Evolutionary conservation across 2,113 vertebrate species (phyloP).

Genomic region (Clinocottus analis): DNA sequence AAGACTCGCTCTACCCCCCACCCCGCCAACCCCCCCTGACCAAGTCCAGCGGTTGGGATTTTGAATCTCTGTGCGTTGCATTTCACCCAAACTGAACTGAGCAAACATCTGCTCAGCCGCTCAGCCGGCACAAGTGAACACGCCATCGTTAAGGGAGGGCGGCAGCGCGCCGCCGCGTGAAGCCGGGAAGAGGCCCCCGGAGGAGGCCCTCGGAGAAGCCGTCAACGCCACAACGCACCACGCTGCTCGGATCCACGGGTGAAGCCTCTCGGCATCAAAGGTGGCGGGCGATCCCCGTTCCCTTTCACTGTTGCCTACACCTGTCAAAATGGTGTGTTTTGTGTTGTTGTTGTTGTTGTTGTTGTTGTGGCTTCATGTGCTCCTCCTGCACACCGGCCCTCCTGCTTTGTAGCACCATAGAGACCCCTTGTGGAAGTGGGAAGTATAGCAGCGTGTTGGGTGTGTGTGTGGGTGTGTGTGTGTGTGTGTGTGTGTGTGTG

Average conservation of each 20-base stretch:
- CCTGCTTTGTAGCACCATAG: conserved; percentile 64
- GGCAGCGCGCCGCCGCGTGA: no score
- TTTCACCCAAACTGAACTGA: conserved; percentile 40
- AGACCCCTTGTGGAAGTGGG: conserved; percentile 75
- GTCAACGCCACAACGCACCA: conserved; percentile 47
- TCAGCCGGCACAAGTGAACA: conserved; percentile 51
- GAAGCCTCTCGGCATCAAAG: conserved; percentile 67
- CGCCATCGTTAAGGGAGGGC: no score
- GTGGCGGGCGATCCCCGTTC: conserved; percentile 53
- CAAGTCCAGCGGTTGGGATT: conserved; percentile 64
- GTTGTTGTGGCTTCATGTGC: conserved; percentile 37
- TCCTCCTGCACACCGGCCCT: conserved; percentile 14
- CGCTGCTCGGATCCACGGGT: conserved; percentile 56
- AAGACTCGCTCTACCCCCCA: conserved; percentile 53
- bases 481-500: neutral
- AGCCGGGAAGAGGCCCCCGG: no score
- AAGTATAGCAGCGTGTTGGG: neutral
- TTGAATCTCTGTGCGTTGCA: conserved; percentile 54
- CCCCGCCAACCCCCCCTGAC: no score
- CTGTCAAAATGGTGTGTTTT: conserved; percentile 57
- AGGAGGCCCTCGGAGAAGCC: no score
- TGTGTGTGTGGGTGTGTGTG: conserved; percentile 24
- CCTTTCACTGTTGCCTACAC: conserved; percentile 63
- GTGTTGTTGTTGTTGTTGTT: neutral
- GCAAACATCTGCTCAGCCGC: conserved; percentile 17